Conservation (phyloP, 92 coral and sea anemone species). For the Actinostola sp. region DNA sequence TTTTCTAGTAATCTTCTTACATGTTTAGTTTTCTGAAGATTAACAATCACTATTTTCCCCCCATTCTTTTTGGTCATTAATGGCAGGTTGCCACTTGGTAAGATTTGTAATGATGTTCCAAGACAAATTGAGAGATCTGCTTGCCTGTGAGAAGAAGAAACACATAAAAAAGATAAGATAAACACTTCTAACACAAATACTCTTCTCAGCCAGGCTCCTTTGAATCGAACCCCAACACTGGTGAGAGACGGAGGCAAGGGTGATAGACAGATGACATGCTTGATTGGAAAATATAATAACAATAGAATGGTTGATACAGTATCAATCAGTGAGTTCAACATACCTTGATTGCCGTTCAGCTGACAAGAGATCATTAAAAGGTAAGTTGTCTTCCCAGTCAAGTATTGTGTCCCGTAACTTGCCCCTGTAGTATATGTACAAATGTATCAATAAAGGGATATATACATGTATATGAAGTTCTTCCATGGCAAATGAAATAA, state of each 20-base stretch:
- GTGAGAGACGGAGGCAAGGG: too few relatives aligned
- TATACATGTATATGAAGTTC: too few relatives aligned
- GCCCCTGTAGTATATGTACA: slow-evolving; percentile 53
- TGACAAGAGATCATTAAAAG: slow-evolving; percentile 72
- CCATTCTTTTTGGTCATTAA: slow-evolving; percentile 87
- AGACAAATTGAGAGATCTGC: slow-evolving; percentile 94
- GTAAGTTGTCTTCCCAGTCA: slow-evolving; percentile 97
- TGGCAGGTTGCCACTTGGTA: slow-evolving; percentile 96
- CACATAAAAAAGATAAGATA: too few relatives aligned
- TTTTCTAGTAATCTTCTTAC: slow-evolving; percentile 40
- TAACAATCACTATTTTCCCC: slow-evolving; percentile 88
- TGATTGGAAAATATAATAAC: too few relatives aligned
- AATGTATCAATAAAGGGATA: too few relatives aligned
- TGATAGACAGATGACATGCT: too few relatives aligned
- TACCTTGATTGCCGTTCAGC: slow-evolving; percentile 96
- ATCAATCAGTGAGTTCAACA: too few relatives aligned
- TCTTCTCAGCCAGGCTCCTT: too few relatives aligned
- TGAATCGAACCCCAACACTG: too few relatives aligned
- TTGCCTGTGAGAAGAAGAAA: slow-evolving; percentile 60
- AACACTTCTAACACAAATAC: too few relatives aligned
- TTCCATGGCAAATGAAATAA: too few relatives aligned
- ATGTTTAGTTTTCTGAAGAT: slow-evolving; percentile 96
- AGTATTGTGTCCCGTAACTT: slow-evolving; percentile 88
- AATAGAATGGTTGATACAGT: too few relatives aligned
- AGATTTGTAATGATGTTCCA: slow-evolving; percentile 93